Conservation (phyloP, 2,888 invertebrate species). For the Sipha maydis region DNA sequence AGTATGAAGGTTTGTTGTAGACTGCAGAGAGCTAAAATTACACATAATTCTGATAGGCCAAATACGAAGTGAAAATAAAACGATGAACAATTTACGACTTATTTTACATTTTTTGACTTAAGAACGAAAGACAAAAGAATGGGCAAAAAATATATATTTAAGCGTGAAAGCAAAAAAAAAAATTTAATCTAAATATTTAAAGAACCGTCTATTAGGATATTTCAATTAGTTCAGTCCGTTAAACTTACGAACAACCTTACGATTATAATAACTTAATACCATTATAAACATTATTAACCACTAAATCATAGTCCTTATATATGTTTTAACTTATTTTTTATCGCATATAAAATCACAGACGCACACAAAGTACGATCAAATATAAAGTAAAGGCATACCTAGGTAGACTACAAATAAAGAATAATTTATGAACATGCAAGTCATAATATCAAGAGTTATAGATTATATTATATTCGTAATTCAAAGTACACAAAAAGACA, state of each 20-base stretch:
- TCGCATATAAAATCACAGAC: background rate
- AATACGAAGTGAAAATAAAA: background rate
- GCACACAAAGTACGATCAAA: background rate
- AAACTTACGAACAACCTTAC: background rate
- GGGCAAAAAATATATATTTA: background rate
- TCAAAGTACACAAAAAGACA: background rate
- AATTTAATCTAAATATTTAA: background rate
- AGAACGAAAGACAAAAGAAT: background rate
- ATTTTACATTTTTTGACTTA: background rate
- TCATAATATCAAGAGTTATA: background rate
- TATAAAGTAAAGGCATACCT: background rate
- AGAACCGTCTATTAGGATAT: background rate
- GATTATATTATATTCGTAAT: background rate
- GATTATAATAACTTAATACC: background rate
- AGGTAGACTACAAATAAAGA: background rate
- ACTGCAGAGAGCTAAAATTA: background rate
- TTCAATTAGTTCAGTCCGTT: background rate
- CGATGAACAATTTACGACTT: background rate
- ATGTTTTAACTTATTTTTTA: background rate
- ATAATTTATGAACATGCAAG: background rate
- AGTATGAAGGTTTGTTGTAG: background rate
- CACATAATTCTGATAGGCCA: background rate
- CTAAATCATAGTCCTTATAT: background rate
- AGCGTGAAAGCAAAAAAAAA: background rate
- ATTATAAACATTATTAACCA: background rate